Conservation (phyloP, 1,140 invertebrate genomes). For the Tetramorium parvispinum region DNA sequence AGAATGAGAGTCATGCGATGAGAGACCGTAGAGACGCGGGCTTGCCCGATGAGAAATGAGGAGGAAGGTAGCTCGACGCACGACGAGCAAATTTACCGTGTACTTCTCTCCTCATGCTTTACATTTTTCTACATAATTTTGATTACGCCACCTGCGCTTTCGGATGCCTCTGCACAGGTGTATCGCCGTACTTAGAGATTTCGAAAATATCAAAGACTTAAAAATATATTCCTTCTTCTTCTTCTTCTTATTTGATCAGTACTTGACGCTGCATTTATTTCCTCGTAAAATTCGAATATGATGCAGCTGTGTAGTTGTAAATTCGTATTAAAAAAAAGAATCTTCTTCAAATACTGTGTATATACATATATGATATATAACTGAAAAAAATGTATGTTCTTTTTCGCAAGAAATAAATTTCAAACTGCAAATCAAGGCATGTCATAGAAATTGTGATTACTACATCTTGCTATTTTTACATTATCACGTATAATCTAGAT, state of each 20-base stretch:
- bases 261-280: background rate
- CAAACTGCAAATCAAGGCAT: background rate
- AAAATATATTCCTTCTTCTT: background rate
- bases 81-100: constrained; percentile 34
- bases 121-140: constrained; percentile 56
- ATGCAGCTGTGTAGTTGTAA: background rate
- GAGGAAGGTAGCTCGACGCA: constrained; percentile 34
- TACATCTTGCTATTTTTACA: background rate
- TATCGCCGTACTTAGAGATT: background rate
- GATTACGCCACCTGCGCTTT: constrained; percentile 1
- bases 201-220: background rate
- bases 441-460: background rate
- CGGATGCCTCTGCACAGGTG: background rate
- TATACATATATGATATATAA: background rate
- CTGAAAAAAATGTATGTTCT: background rate
- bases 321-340: background rate
- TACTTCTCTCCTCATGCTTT: constrained; percentile 40
- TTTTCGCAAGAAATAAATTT: background rate
- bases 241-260: background rate
- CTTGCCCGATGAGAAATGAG: constrained; percentile 62
- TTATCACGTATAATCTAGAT: background rate
- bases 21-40: constrained; percentile 64
- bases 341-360: background rate
- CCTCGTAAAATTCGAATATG: background rate
- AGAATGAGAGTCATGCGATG: constrained; percentile 54